Base-by-base conservation (phyloP, 1,140 invertebrate species). In the Leptoteleia sp. region DNA sequence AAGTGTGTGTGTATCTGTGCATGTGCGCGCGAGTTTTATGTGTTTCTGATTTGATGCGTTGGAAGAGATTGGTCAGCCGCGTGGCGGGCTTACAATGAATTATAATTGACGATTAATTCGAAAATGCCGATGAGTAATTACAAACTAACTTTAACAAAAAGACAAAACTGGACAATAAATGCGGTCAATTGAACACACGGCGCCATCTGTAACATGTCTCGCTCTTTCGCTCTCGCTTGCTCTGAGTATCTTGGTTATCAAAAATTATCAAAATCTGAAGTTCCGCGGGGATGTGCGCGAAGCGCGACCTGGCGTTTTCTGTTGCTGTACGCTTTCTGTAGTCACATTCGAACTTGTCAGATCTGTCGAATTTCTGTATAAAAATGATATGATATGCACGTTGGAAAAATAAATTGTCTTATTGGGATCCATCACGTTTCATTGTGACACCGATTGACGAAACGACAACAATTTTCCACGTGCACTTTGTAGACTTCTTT, bases 371-470 rank as follows among this genome's bases (percentile, higher is more conserved):
- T 73, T 82, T 59, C 83, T 82, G 84, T 89, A 89, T 89, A 89
- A 90, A 90, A 90, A 90, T 89, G 88, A 90, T 90, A 90, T 90
- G 88, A 89, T 89, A 88, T 89, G 88, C 88, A 88, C 84, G 80
- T 89, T 89, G 87, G 81, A 90, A 89, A 90, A 89, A 90, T 90
- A 90, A 90, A 88, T 89, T 87, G 86, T 87, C 82, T 81, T 83
- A 84, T 87, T 50, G 35, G 42, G 38, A 85, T 83, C 85, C 79
- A 50, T 8, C 70, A 57, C 11, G 16, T 50, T 37, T 42, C 22
- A 19, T 17, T 16, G 2, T 6, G 29, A 15, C 25, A 31, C 15
- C 45, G 27, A 15, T 13, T 29, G 37, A 50, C 8, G 22, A 22
- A 27, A 15, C 13, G n/a, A 8, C 0, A 43, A 22, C 40, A 22